A percentile compares a stretch with the other conserved stretches of the same genome.
These are phyloP conservation scores for Scatophagus argus DNA, from an alignment of 2,113 vertebrate species.

Conservation along the genomic window DNA sequence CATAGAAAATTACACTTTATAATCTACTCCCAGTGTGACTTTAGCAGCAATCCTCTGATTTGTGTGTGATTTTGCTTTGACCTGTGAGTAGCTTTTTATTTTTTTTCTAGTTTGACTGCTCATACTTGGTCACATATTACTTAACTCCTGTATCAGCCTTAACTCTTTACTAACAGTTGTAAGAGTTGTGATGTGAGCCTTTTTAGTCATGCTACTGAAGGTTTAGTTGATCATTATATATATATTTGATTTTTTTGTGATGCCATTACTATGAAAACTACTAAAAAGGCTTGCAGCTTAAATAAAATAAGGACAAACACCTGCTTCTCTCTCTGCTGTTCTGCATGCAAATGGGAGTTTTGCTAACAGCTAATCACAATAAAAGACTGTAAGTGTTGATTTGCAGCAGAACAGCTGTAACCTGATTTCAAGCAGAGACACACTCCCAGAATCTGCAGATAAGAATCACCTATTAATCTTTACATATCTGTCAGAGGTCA, in stretches of 20 bases:
- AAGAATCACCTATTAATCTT: slow-evolving; percentile 7
- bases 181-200: slow-evolving; percentile 19
- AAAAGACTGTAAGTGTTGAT: not conserved
- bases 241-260: slow-evolving; percentile 43
- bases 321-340: not conserved
- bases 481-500: not conserved
- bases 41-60: not conserved
- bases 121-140: slow-evolving; percentile 13
- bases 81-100: slow-evolving; percentile 14
- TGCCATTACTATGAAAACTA: slow-evolving; percentile 1
- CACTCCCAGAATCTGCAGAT: slow-evolving; percentile 10
- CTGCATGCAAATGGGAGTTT: not conserved
- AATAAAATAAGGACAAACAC: slow-evolving; percentile 38
- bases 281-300: not conserved
- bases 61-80: slow-evolving; percentile 37
- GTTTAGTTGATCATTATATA: not conserved
- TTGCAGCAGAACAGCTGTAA: slow-evolving; percentile 6
- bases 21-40: not conserved
- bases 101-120: slow-evolving; percentile 21
- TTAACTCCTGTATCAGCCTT: slow-evolving; percentile 6
- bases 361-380: not conserved
- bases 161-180: not conserved
- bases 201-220: slow-evolving; percentile 20
- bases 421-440: not conserved
- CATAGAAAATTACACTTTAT: not conserved